Evolutionary conservation across 2,888 invertebrate genomes (phyloP), one percentile per base, ranked within the genome.

Genomic region (Sylvicola fuscatus): DNA sequence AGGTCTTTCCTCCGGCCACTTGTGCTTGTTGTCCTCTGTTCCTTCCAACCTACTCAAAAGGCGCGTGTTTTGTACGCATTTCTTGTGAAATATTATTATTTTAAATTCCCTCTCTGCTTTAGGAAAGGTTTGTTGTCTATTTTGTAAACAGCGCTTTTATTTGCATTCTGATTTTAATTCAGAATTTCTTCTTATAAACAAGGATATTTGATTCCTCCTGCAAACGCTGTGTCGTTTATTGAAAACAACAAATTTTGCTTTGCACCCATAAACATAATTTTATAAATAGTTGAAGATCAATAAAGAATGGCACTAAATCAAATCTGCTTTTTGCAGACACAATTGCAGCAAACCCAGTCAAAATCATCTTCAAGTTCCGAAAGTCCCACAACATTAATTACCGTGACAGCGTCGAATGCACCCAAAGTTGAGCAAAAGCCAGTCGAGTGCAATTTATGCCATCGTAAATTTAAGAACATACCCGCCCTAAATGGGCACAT

Each of bases 401-500:
- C 33, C n/a, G 10, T 12, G 4, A 41, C 53, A 7, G 51, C 57
- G 14, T 51, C 54, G 14, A 39, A 39, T 36, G 29, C 38, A 29
- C 52, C 56, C 13, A 59, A 70, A 46, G 60, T 66, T 30, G 80
- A 82, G 46, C 67, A 70, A 40, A 86, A 86, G 52, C 89, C 89
- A 32, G 90, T 92, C 39, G 87, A 89, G 57, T 95, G 95, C 62
- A 87, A 84, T 60, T 68, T 93, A 40, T 97, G 95, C 56, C 84
- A 89, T 60, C 72, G 92, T 47, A 82, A 86, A 56, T 97, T 95
- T 64, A 95, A 95, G 64, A 95, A 93, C 59, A 83, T 92, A 58
- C 92, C 93, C 14, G 95, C 95, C 17, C 72, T 97, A 38, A 97
- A 97, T 60, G 95, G 95, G 7, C 95, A 95, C 55, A 95, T 95